phyloP scores from a whole-genome alignment of 2,888 invertebrate species.

The Rambutsinella grinnellia region DNA sequence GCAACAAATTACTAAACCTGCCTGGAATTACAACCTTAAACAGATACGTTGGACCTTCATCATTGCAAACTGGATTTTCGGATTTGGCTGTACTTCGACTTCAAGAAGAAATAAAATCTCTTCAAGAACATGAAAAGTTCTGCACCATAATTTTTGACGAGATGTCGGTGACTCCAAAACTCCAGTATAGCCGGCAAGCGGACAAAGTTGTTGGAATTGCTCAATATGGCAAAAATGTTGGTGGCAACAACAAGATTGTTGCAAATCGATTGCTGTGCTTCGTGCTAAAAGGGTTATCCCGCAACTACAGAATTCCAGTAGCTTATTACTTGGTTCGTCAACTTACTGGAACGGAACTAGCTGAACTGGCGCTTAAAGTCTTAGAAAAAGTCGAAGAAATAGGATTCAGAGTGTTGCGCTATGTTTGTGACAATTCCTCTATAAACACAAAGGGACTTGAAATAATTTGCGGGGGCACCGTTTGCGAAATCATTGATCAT shows the following conservation, averaged over 20 bases:
- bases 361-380: constrained; percentile 16
- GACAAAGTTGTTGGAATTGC: constrained; percentile 25
- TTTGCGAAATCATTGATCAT: constrained; percentile 18
- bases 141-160: constrained; percentile 31
- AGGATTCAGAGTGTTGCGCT: constrained; percentile 41
- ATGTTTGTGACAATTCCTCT: constrained; percentile 41
- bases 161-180: constrained; percentile 19
- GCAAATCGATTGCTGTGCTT: constrained; percentile 40
- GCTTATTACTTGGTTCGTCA: constrained; percentile 36
- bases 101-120: constrained; percentile 2
- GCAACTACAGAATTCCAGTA: constrained; percentile 32
- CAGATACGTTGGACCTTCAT: constrained; percentile 22
- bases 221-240: not conserved
- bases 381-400: constrained; percentile 30
- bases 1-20: constrained; percentile 2
- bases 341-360: constrained; percentile 20
- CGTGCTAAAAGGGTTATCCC: constrained; percentile 36
- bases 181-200: constrained; percentile 18
- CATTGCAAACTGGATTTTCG: constrained; percentile 17
- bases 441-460: constrained; percentile 39
- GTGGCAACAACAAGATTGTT: not conserved
- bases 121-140: not conserved
- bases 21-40: constrained; percentile 4
- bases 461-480: constrained; percentile 17
- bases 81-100: constrained; percentile 3